phyloP scores from a whole-genome alignment of 2,888 invertebrate genomes.

The Miltochrista miniata region DNA sequence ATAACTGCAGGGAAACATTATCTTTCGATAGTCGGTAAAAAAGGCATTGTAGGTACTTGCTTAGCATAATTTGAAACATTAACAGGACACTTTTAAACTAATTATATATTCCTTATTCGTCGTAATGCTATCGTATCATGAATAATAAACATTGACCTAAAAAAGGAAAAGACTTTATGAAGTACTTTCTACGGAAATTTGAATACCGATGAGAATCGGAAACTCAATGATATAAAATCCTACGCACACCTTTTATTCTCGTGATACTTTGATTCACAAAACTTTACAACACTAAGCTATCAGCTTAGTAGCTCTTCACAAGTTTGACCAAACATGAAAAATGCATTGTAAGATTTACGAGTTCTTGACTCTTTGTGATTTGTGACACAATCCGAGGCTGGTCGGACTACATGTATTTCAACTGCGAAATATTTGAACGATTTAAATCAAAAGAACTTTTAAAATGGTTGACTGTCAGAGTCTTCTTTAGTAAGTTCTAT shows the following conservation, averaged over 20 bases:
- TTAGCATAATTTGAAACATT: slow-evolving; percentile 25
- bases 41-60: neutral
- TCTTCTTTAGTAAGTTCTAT: too few relatives aligned
- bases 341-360: slow-evolving; percentile 64
- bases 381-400: slow-evolving; percentile 48
- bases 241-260: neutral
- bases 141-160: slow-evolving; percentile 22
- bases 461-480: too few relatives aligned
- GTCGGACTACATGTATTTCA: slow-evolving; percentile 28
- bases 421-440: slow-evolving; percentile 42
- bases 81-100: slow-evolving; percentile 13
- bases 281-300: slow-evolving; percentile 20
- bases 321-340: slow-evolving; percentile 64
- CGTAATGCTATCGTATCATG: slow-evolving; percentile 17
- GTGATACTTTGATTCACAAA: slow-evolving; percentile 2
- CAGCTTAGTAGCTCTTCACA: slow-evolving; percentile 49
- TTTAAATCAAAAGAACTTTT: slow-evolving; percentile 31
- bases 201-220: neutral
- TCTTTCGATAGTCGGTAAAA: too few relatives aligned
- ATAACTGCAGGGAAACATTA: too few relatives aligned
- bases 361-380: slow-evolving; percentile 58
- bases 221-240: neutral
- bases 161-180: neutral
- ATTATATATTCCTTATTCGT: slow-evolving; percentile 32
- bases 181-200: neutral